These are phyloP conservation scores for Syngnathus scovelli DNA, from an alignment of 2,113 vertebrate genomes.

Conservation along the genomic window DNA sequence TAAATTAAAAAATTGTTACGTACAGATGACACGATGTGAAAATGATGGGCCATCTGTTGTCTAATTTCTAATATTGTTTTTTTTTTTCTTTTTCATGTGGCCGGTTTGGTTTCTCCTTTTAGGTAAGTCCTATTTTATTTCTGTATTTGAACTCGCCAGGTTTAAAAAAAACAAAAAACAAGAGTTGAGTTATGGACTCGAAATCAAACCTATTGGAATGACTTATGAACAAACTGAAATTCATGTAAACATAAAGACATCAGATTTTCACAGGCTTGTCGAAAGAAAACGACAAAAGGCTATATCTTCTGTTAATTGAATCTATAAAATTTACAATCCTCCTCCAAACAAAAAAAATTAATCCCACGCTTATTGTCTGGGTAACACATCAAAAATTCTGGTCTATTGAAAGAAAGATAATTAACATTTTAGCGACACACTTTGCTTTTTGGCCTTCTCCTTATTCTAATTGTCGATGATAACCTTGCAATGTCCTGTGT, in stretches of 20 bases:
- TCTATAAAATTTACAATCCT: too few relatives aligned
- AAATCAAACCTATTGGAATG: too few relatives aligned
- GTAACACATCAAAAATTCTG: neutral
- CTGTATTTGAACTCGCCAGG: constrained; percentile 1
- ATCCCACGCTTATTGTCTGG: constrained; percentile 7
- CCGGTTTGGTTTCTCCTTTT: constrained; percentile 23
- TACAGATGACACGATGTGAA: constrained; percentile 44
- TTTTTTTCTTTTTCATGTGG: constrained; percentile 45
- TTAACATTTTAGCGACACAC: constrained; percentile 46
- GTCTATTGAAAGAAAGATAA: constrained; percentile 57
- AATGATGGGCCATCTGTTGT: constrained; percentile 50
- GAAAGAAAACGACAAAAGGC: neutral
- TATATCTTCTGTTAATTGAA: too few relatives aligned
- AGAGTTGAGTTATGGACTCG: neutral
- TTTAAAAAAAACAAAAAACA: neutral
- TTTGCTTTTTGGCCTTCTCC: constrained; percentile 56
- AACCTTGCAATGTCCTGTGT: constrained; percentile 53
- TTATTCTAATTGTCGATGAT: constrained; percentile 58
- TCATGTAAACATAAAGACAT: neutral
- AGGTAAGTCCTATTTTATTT: constrained; percentile 61
- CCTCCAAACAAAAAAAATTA: too few relatives aligned
- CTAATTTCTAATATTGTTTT: constrained; percentile 43
- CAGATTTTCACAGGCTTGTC: constrained; percentile 1
- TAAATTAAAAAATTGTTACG: constrained; percentile 56
- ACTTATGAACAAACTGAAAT: too few relatives aligned